Base-by-base conservation (phyloP, 2,888 invertebrate species). In the Pomacea canaliculata region DNA sequence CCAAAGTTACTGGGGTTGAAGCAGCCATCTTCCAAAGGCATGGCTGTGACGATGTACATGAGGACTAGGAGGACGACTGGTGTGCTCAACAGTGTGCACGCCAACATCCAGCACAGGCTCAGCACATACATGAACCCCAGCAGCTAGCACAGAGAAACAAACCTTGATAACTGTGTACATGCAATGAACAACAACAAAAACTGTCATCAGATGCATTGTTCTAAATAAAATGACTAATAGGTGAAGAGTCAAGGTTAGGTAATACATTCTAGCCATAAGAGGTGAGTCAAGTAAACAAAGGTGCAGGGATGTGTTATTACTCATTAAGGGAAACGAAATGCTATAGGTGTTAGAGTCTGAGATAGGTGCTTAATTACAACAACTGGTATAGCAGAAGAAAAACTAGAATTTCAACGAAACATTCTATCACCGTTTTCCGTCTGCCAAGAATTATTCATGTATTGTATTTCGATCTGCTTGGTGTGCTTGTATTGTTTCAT, bases 1-100 rank as follows among this genome's bases (percentile, higher is more conserved):
- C 89, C 87, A 79, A 87, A 88, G 79, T 85, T 76, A 71, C 80
- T 79, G 63, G 86, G 85, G 76, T 89, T 78, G 71, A 89, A 81
- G 76, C 85, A 82, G 23, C 69, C 74, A 60, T 81, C 76, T 2
- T 82, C 76, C 63, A 63, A 77, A 76, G 81, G 80, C 12, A 5
- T 18, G 48, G 80, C 78, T 49, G 76, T 80, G 23, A 85, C 79
- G 69, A 84, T 76, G 76, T 80, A 76, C 68, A 87, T 78, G 27
- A 86, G 75, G 23, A 81, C 78, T 62, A 87, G 81, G 70, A 86
- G 78, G 37, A 83, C 83, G 16, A 87, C 78, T n/a, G 88, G 87
- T 46, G 86, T 82, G 69, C 80, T 79, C 65, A 88, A 79, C 13
- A 86, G 72, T 13, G 84, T 82, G 60, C 83, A 82, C 63, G 81